These are phyloP conservation scores for Ictalurus furcatus DNA, from an alignment of 2,113 vertebrate species.

Conservation along the genomic window DNA sequence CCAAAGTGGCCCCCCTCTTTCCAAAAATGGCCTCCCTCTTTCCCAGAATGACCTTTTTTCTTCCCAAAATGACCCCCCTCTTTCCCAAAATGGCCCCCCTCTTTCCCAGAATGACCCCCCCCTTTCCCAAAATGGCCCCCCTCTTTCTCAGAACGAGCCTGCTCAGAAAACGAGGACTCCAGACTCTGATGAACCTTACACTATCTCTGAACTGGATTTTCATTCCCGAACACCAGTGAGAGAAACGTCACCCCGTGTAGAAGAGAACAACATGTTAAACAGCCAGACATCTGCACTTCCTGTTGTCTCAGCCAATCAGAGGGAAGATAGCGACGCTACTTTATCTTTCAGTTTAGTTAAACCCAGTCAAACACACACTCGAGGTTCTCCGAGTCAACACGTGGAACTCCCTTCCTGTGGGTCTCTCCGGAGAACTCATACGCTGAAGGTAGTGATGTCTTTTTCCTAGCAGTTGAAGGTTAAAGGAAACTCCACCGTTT, in stretches of 20 bases:
- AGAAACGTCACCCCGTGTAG: not conserved
- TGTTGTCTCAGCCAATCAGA: conserved; percentile 6
- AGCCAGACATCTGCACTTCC: not conserved
- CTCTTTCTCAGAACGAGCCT: not conserved
- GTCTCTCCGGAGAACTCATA: conserved; percentile 45
- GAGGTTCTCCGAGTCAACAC: not conserved
- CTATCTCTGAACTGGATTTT: not conserved
- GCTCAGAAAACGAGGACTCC: not conserved
- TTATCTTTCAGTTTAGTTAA: not conserved
- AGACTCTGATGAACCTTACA: not conserved
- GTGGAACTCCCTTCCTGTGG: not conserved
- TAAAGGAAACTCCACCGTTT: not conserved
- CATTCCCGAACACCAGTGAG: not conserved
- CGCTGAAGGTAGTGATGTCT: conserved; percentile 50
- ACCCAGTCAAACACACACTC: not conserved
- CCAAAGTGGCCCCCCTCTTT: not conserved
- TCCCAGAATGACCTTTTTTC: not conserved
- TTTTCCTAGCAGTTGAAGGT: not conserved
- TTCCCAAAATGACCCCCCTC: no score
- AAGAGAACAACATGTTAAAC: not conserved
- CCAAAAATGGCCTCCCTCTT: not conserved
- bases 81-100: not conserved
- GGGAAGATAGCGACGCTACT: not conserved
- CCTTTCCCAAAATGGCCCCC: not conserved
- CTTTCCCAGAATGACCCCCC: not conserved